Evolutionary conservation across 1,140 invertebrate species (phyloP).

Genomic region (Drosophila watanabei): DNA sequence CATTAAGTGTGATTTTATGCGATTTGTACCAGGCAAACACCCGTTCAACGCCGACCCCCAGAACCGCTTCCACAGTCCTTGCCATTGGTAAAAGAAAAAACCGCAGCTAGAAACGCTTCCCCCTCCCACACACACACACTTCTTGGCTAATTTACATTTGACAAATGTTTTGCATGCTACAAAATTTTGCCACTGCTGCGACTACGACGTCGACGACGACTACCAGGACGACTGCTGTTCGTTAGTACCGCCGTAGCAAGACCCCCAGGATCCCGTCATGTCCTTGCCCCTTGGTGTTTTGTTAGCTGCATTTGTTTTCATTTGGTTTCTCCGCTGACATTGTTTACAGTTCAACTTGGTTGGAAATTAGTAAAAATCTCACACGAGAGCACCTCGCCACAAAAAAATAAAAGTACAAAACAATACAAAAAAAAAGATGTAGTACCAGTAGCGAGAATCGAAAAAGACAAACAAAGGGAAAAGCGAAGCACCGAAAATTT

Average conservation of each 20-base stretch:
- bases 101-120: constrained; percentile 31
- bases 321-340: constrained; percentile 74
- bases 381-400: constrained; percentile 58
- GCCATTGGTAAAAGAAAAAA: constrained; percentile 54
- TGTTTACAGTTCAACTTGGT: constrained; percentile 81
- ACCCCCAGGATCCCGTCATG: constrained; percentile 9
- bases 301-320: constrained; percentile 80
- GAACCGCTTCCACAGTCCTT: neutral
- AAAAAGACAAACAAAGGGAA: constrained; percentile 14
- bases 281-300: constrained; percentile 52
- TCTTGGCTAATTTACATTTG: constrained; percentile 80
- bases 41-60: constrained; percentile 19
- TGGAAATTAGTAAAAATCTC: constrained; percentile 79
- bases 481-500: constrained; percentile 15
- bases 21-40: constrained; percentile 68
- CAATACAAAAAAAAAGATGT: constrained; percentile 27
- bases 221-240: constrained; percentile 60
- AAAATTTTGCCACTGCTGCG: constrained; percentile 67
- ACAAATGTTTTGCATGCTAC: constrained; percentile 79
- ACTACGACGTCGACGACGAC: constrained; percentile 28
- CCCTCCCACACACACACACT: constrained; percentile 20
- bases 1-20: constrained; percentile 83
- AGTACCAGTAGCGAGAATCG: constrained; percentile 27
- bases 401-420: constrained; percentile 13
- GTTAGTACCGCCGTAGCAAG: constrained; percentile 47